phyloP scores from a whole-genome alignment of 2,888 invertebrate species.

The Timema cristinae region DNA sequence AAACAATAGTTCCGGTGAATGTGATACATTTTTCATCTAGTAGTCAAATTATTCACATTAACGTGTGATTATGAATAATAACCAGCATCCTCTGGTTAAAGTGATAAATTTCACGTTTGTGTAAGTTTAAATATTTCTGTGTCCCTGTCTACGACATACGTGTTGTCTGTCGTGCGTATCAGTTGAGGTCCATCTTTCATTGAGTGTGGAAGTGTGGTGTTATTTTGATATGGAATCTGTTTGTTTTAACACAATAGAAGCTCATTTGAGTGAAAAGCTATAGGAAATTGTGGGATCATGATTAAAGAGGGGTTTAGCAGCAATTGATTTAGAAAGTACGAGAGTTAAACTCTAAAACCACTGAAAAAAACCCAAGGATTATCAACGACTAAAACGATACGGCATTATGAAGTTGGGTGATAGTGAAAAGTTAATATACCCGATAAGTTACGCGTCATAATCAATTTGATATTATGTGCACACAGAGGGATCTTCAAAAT shows the following conservation, averaged over 20 bases:
- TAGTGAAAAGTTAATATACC: constrained; percentile 7
- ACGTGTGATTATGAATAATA: too few relatives aligned
- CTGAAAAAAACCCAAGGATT: neutral
- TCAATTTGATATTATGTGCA: neutral
- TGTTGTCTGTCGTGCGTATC: too few relatives aligned
- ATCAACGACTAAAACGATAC: neutral
- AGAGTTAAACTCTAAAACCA: neutral
- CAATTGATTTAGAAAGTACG: neutral
- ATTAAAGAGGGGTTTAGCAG: neutral
- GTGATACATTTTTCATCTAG: too few relatives aligned
- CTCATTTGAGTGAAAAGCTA: neutral
- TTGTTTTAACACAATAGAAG: neutral
- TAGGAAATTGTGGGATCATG: constrained; percentile 3
- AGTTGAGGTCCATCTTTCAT: too few relatives aligned
- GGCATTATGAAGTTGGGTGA: neutral
- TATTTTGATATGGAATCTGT: too few relatives aligned
- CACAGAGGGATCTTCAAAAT: neutral
- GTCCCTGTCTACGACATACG: too few relatives aligned
- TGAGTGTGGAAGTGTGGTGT: too few relatives aligned
- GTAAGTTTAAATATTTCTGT: too few relatives aligned
- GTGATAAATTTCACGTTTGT: too few relatives aligned
- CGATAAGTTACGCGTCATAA: neutral
- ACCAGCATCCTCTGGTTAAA: too few relatives aligned
- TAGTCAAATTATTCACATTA: too few relatives aligned
- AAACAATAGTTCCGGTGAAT: too few relatives aligned